Percentiles rank a stretch among this genome's conserved stretches.
These are phyloP conservation scores for Orgyia antiqua DNA, from an alignment of 2,888 invertebrate species.

Conservation along the genomic window DNA sequence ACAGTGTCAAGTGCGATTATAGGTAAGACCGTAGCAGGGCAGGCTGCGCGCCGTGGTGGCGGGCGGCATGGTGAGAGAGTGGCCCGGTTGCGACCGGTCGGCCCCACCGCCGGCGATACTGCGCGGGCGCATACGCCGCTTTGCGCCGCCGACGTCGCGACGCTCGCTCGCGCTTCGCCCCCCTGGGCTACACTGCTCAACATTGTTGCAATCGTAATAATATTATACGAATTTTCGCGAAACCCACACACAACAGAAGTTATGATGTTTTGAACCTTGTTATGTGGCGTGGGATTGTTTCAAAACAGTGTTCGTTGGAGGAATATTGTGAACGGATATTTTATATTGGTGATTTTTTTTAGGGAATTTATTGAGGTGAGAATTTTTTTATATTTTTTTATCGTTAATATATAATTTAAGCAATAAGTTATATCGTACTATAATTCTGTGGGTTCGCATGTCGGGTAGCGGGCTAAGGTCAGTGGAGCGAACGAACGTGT, in stretches of 20 bases:
- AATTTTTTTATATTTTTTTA: constrained; percentile 8
- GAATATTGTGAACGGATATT: constrained; percentile 26
- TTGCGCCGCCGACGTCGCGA: constrained; percentile 72
- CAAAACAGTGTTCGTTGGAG: constrained; percentile 35
- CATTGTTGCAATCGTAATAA: constrained; percentile 36
- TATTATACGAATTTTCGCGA: constrained; percentile 40
- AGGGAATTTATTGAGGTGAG: constrained; percentile 22
- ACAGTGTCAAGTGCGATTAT: constrained; percentile 76
- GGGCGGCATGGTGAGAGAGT: constrained; percentile 65
- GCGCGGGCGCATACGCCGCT: constrained; percentile 62
- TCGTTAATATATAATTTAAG: background rate
- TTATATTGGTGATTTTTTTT: constrained; percentile 14
- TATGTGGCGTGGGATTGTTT: constrained; percentile 38
- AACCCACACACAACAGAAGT: constrained; percentile 38
- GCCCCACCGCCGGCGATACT: constrained; percentile 52
- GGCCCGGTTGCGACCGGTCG: constrained; percentile 76
- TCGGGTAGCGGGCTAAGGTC: constrained; percentile 48
- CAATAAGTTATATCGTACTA: constrained; percentile 5
- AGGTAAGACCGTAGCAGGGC: constrained; percentile 58
- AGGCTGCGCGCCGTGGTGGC: constrained; percentile 26
- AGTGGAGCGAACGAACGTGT: constrained; percentile 43
- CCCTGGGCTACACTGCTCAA: constrained; percentile 42
- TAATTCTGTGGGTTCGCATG: constrained; percentile 36
- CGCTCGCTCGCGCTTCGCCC: constrained; percentile 61
- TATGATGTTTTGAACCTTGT: constrained; percentile 48